Evolutionary conservation across 2,113 vertebrate genomes (phyloP).

Genomic region (Callionymus lyra): DNA sequence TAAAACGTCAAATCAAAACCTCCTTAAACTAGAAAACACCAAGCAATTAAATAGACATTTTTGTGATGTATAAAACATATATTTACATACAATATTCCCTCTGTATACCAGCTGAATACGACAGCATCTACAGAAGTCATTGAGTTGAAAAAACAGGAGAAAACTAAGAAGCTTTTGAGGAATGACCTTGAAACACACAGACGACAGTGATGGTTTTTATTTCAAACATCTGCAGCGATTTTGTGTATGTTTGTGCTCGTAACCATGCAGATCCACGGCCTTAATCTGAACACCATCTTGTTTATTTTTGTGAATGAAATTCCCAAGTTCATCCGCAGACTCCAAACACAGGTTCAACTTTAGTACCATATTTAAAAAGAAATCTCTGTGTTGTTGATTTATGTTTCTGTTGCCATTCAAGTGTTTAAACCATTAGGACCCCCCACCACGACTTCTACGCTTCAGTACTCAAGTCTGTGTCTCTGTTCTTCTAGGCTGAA

Average conservation of each 20-base stretch:
- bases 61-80: too few relatives aligned
- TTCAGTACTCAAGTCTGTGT: background rate
- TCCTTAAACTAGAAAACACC: too few relatives aligned
- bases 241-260: constrained; percentile 27
- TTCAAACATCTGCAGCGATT: constrained; percentile 1
- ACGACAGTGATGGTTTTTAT: constrained; percentile 10
- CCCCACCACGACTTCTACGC: background rate
- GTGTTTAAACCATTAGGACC: constrained; percentile 48
- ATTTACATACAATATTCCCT: too few relatives aligned
- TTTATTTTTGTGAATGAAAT: constrained; percentile 21
- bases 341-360: constrained; percentile 41
- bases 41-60: too few relatives aligned
- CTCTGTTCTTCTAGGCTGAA: constrained; percentile 42
- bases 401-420: constrained; percentile 32
- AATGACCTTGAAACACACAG: constrained; percentile 27
- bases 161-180: constrained; percentile 1
- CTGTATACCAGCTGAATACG: background rate
- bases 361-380: constrained; percentile 26
- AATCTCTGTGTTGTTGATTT: constrained; percentile 45
- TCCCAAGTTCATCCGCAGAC: constrained; percentile 53
- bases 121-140: constrained; percentile 26
- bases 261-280: constrained; percentile 9
- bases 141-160: constrained; percentile 29
- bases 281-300: constrained; percentile 25
- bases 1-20: too few relatives aligned